A percentile compares a stretch with the other conserved stretches of the same genome.
phyloP scores from a whole-genome alignment of 2,888 invertebrate species.

The Apodemia hepburni region DNA sequence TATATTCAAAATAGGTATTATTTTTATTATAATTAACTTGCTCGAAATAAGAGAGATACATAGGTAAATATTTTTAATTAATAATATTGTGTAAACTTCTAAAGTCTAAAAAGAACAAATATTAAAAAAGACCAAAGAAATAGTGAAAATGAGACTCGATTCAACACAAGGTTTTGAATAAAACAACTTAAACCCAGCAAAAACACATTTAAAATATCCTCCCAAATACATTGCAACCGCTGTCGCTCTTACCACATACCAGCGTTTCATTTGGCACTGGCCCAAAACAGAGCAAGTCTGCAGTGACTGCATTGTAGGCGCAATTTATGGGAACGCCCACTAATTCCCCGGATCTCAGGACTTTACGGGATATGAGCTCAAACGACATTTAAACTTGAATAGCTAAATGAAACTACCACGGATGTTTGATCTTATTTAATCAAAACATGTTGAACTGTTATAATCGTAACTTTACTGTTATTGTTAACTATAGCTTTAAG shows the following conservation, averaged over 20 bases:
- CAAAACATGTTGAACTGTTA: constrained; percentile 4
- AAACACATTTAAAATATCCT: not conserved
- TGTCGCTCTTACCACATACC: not conserved
- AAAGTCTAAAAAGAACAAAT: no score
- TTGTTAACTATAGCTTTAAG: not conserved
- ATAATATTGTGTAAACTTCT: no score
- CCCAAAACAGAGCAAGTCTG: constrained; percentile 39
- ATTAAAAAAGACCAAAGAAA: no score
- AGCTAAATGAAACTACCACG: constrained; percentile 24
- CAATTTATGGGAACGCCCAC: constrained; percentile 39
- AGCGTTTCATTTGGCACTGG: constrained; percentile 35
- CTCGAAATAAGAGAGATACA: no score
- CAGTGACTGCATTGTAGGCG: constrained; percentile 38
- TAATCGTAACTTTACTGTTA: no score
- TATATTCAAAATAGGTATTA: no score
- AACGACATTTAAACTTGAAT: constrained; percentile 25
- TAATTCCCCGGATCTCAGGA: constrained; percentile 35
- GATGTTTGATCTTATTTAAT: constrained; percentile 16
- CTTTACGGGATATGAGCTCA: constrained; percentile 25
- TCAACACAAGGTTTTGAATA: no score
- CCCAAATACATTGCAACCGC: constrained; percentile 16
- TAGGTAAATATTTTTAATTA: no score
- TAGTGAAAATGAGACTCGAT: no score
- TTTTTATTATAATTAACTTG: no score
- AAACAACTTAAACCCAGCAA: no score